Base-by-base conservation (phyloP, 2,113 vertebrate species). In the Sakesphorus luctuosus region DNA sequence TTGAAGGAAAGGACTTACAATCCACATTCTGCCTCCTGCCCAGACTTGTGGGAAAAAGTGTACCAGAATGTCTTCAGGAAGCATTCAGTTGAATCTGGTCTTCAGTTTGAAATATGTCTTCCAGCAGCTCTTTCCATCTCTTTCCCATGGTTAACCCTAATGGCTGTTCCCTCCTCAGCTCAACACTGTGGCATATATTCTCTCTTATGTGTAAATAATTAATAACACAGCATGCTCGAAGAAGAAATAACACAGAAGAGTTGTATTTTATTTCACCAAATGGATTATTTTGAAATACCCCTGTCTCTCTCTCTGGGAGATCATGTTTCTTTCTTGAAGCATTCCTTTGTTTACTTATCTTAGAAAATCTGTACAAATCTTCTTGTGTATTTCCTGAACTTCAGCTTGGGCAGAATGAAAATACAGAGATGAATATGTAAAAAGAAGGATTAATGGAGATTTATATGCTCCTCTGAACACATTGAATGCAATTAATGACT, bases 141-240 rank as follows among this genome's bases (percentile, higher is more conserved):
- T 63, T 73, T 96, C 40, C 47, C 38, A 56, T 68, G 63, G 69
- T 84, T 95, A 93, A 89, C 65, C 73, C 35, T 89, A 84, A 89
- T 75, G 77, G 33, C 56, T 26, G 11, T 75, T 67, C 47, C 35
- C 11, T 81, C 26, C 73, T 74, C 18, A 53, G 52, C 50, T 84
- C 77, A 50, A 5, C 14, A 9, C 31, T 58, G 28, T 66, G 36
- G n/a, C 33, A 35, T 67, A 25, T 47, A 14, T 43, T 91, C 47
- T 62, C 68, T 71, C 8, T 71, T 50, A 49, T 67, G 3, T 44
- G 21, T 87, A 72, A 89, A 93, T 82, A 82, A 69, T 93, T 61
- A 85, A 85, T 87, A 71, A 36, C 31, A 35, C 36, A 15, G 43
- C 61, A 50, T 25, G 56, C 47, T 44, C 55, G 38, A 46, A 68